Conservation (phyloP, 2,797 vertebrate species). For the Pangasius larnaudii region DNA sequence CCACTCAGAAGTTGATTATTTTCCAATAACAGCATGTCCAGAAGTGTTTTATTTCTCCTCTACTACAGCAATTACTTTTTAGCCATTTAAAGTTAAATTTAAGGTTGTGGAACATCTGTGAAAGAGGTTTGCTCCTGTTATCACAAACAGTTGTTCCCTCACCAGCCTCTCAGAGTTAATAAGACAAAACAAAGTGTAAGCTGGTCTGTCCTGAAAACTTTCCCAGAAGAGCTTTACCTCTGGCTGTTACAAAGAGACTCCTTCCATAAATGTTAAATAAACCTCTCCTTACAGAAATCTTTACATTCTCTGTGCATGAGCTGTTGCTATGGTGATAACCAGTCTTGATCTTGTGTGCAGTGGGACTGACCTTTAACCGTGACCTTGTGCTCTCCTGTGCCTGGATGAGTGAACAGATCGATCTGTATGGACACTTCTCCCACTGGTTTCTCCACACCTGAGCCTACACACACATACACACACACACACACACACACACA, state of each 20-base stretch:
- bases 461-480: constrained; percentile 72
- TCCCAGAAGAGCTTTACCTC: not conserved
- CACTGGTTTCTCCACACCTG: constrained; percentile 88
- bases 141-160: not conserved
- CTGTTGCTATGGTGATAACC: not conserved
- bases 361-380: constrained; percentile 87
- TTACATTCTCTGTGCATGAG: not conserved
- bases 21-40: too few species aligned
- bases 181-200: not conserved
- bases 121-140: not conserved
- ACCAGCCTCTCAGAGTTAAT: too few species aligned
- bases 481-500: constrained; percentile 51
- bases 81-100: not conserved
- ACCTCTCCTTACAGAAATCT: not conserved
- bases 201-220: not conserved
- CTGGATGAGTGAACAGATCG: constrained; percentile 92
- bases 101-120: not conserved
- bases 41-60: too few species aligned
- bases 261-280: not conserved
- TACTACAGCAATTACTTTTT: too few species aligned
- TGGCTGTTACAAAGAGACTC: not conserved
- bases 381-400: constrained; percentile 92
- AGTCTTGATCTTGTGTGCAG: not conserved
- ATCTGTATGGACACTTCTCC: constrained; percentile 95
- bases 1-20: too few species aligned